Conservation (phyloP, 2,113 vertebrate genomes). For the Sturnus vulgaris region DNA sequence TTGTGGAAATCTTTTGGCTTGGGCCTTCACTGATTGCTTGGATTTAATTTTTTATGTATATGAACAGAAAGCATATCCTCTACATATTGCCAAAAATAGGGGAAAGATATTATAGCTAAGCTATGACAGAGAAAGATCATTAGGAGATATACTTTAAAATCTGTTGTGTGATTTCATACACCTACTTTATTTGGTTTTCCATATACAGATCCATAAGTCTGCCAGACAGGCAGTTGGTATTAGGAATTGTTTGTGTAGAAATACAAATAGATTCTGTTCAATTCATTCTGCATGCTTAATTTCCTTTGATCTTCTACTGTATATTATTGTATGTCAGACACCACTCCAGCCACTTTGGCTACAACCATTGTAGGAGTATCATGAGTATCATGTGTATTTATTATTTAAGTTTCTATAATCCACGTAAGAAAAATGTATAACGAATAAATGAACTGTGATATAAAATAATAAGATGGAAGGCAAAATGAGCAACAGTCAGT, state of each 20-base stretch:
- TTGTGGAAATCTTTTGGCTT: neutral
- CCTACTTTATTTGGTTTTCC: neutral
- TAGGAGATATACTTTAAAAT: neutral
- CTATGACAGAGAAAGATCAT: neutral
- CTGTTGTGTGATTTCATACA: neutral
- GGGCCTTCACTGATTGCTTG: neutral
- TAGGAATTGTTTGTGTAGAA: neutral
- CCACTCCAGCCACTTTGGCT: neutral
- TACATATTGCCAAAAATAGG: neutral
- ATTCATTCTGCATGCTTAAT: neutral
- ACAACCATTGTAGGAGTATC: neutral
- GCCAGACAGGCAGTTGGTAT: neutral
- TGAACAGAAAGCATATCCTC: neutral
- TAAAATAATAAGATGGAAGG: neutral
- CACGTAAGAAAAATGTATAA: neutral
- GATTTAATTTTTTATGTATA: neutral
- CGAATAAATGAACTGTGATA: neutral
- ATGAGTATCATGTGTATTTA: neutral
- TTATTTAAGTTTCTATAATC: neutral
- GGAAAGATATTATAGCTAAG: neutral
- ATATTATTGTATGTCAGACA: neutral
- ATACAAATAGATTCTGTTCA: neutral
- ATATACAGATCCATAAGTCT: neutral
- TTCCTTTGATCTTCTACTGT: neutral
- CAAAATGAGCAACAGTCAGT: neutral